Base-by-base conservation (phyloP, 2,113 vertebrate genomes). In the Fulica atra region DNA sequence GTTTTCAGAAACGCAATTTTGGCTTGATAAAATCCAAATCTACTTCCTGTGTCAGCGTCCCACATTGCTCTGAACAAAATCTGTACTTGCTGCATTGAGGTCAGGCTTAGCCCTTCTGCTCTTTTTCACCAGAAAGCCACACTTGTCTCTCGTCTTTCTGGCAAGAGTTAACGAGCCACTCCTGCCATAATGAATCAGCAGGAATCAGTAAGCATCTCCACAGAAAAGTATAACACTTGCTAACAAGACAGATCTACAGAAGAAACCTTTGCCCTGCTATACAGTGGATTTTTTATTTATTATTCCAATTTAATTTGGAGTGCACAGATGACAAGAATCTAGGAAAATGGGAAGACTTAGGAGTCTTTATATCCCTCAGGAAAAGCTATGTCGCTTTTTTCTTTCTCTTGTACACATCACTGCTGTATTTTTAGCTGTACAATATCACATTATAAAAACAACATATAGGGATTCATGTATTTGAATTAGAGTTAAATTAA, bases 141-240 rank as follows among this genome's bases (percentile, higher is more conserved):
- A 33, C 88, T 94, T 86, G 92, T 96, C 96, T 78, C 79, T 93
- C 11, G 2, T 69, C 85, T 66, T 70, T 93, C 89, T 90, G 81
- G 74, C 74, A 86, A 31, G 85, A 95, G 89, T 48, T 96, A 97
- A 97, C 46, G 79, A 97, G 95, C 66, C 95, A 83, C 92, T 96
- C 89, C 85, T 96, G 94, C 89, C 93, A 95, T 94, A 96, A 94
- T 95, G 96, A 95, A 96, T 97, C 91, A 95, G 95, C 94, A 97
- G 93, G 93, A 96, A 93, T 80, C 91, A 54, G 94, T 74, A 83
- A 96, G 88, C 82, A 88, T 54, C 90, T 96, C 90, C 86, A 88
- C 92, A 88, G 92, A 93, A 90, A 68, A 95, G 93, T 69, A 17
- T 56, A 96, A 69, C 86, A 81, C 84, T 89, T 91, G 95, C 90